Base-by-base conservation (phyloP, 2,113 vertebrate genomes). In the Xiphorhynchus elegans region DNA sequence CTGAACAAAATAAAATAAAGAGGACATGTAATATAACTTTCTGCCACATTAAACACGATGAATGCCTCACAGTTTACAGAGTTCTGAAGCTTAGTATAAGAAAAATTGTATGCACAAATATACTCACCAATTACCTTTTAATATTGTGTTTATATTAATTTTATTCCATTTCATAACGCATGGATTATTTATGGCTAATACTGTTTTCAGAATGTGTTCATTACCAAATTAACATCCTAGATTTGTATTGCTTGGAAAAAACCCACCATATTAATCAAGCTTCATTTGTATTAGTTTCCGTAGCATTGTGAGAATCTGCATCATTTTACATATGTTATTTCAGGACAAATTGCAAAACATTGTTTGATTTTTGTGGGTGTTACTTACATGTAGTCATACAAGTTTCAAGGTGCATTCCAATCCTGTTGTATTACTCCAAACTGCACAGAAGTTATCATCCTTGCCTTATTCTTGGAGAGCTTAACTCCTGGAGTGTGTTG, bases 1-100 rank as follows among this genome's bases (percentile, higher is more conserved):
- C 90, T 99, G 92, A 99, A 99, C 97, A 99, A 98, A 97, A 96
- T 96, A 92, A 98, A 98, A 97, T 98, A 97, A 97, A 91, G 60
- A 92, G 93, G 64, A 90, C 8, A 40, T 33, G 47, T 56, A 60
- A 49, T 84, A 21, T 17, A 58, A 89, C 92, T 94, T 96, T 85
- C 96, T 98, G 98, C 98, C 97, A 98, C 79, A 83, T 95, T 89
- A 96, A 97, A 89, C 67, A 97, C 9, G 31, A 66, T 28, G 76
- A 95, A 98, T 97, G 97, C 96, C 97, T 98, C 96, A 3, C 90
- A 85, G 97, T 98, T 98, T 98, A 98, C 96, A 97, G 93, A 97
- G 89, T 96, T 96, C 92, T 95, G 92, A 96, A 96, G 94, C 91
- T 93, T 95, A 95, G 70, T 87, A 66, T 92, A 79, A 97, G 50